phyloP scores from a whole-genome alignment of 2,797 vertebrate genomes.

The Sebastes nivosus region DNA sequence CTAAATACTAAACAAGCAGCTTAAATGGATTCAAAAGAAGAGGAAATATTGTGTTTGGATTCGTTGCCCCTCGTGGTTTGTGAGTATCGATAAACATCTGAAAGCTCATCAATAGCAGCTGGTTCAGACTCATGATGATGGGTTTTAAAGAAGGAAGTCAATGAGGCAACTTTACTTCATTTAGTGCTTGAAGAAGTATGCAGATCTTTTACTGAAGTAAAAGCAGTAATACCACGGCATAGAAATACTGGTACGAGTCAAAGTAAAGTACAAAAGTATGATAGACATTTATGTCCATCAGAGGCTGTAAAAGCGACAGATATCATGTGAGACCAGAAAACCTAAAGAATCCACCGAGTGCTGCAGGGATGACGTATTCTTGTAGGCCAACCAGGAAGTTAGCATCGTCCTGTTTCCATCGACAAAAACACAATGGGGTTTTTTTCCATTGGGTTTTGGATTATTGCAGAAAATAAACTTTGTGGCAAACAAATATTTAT shows the following conservation, averaged over 20 bases:
- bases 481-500: too few species aligned
- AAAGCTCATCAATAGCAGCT: constrained; percentile 14
- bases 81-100: not conserved
- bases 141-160: not conserved
- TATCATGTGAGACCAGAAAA: too few species aligned
- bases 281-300: too few species aligned
- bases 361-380: too few species aligned
- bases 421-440: accelerated
- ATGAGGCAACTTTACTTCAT: not conserved
- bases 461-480: too few species aligned
- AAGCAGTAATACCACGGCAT: not conserved
- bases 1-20: not conserved
- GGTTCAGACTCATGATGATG: not conserved
- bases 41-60: not conserved
- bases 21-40: constrained; percentile 10
- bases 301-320: too few species aligned
- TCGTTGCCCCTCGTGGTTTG: not conserved
- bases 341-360: too few species aligned
- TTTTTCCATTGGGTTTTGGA: too few species aligned
- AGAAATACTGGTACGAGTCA: not conserved
- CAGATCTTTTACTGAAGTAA: not conserved
- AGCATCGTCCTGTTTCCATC: too few species aligned
- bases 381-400: too few species aligned
- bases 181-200: not conserved
- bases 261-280: not conserved